phyloP scores from a whole-genome alignment of 2,113 vertebrate genomes.

The Marcusenius ussheri region DNA sequence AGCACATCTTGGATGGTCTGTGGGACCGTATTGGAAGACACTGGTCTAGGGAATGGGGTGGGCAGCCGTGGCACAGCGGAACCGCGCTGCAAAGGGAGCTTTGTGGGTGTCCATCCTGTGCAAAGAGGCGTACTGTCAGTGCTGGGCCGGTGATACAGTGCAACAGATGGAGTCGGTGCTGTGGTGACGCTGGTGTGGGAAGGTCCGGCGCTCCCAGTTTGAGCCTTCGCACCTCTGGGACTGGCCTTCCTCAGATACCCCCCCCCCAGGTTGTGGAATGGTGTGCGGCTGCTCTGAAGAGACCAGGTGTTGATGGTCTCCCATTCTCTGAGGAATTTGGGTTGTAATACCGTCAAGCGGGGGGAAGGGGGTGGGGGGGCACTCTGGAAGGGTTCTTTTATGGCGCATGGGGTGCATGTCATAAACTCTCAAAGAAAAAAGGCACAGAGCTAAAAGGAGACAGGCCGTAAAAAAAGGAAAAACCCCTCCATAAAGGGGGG shows the following conservation, averaged over 20 bases:
- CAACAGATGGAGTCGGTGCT: background rate
- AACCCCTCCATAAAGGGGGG: background rate
- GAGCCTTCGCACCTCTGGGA: background rate
- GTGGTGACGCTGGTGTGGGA: background rate
- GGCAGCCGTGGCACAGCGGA: background rate
- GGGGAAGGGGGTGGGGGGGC: background rate
- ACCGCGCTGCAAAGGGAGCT: background rate
- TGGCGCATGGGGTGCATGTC: constrained; percentile 13
- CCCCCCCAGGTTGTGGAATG: background rate
- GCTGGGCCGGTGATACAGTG: background rate
- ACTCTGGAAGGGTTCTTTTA: background rate
- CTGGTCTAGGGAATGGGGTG: background rate
- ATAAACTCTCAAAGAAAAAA: constrained; percentile 21
- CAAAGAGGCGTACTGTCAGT: background rate
- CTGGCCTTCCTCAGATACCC: background rate
- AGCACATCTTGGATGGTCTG: background rate
- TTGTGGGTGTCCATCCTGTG: background rate
- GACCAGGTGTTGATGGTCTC: constrained; percentile 19
- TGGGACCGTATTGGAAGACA: background rate
- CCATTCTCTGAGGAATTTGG: constrained; percentile 17
- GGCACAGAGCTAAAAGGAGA: constrained; percentile 16
- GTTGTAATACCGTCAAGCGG: background rate
- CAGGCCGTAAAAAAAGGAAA: constrained; percentile 13
- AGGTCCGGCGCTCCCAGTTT: background rate
- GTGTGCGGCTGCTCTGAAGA: background rate